Percentiles rank a stretch among this genome's conserved stretches.
phyloP scores from a whole-genome alignment of 92 coral and sea anemone genomes.

The Hydrozoanthus gracilis region DNA sequence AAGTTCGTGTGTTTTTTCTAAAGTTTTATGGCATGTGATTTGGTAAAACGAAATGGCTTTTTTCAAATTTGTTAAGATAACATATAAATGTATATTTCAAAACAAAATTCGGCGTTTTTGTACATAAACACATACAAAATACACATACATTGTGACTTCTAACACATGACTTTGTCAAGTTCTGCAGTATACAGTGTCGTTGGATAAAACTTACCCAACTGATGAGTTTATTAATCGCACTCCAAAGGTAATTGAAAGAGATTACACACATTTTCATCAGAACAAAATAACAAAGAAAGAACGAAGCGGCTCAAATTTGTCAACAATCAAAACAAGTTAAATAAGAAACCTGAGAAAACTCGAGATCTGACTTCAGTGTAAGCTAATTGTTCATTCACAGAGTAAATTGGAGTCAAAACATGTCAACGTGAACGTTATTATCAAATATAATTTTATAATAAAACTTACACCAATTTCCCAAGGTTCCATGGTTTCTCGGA shows the following conservation, averaged over 20 bases:
- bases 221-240: background rate
- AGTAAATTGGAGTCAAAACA: background rate
- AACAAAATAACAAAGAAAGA: background rate
- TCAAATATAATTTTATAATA: background rate
- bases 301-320: slow-evolving; percentile 6
- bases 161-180: slow-evolving; percentile 23
- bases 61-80: slow-evolving; percentile 20
- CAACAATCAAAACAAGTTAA: no score
- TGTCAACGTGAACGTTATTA: background rate
- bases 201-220: slow-evolving; percentile 19
- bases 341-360: background rate
- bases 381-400: background rate
- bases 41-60: slow-evolving; percentile 23
- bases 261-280: background rate
- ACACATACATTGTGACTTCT: slow-evolving; percentile 19
- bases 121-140: slow-evolving; percentile 15
- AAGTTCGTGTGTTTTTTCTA: slow-evolving; percentile 8
- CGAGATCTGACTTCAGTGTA: background rate
- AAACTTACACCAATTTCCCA: background rate
- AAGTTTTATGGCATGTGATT: slow-evolving; percentile 10
- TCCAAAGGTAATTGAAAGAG: background rate
- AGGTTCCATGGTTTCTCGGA: background rate
- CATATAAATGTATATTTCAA: slow-evolving; percentile 20
- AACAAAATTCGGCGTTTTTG: slow-evolving; percentile 22
- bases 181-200: slow-evolving; percentile 27